phyloP scores from a whole-genome alignment of 2,113 vertebrate genomes.

The Xyrauchen texanus region DNA sequence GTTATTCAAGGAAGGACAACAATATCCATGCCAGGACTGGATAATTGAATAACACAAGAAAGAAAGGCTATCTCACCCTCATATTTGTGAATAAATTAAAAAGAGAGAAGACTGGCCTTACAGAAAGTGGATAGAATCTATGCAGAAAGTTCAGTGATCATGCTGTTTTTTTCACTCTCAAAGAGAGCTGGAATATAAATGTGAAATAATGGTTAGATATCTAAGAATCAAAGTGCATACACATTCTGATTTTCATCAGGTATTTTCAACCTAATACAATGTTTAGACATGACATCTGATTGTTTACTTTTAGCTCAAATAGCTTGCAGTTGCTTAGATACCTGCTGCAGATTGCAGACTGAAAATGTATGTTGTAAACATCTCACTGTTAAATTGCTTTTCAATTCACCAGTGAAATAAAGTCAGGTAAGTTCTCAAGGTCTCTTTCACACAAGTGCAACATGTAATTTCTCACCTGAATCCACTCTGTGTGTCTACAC shows the following conservation, averaged over 20 bases:
- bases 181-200: conserved; percentile 30
- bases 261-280: conserved; percentile 12
- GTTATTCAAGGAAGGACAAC: conserved; percentile 47
- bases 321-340: background rate
- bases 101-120: conserved; percentile 47
- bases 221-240: background rate
- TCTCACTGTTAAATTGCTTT: background rate
- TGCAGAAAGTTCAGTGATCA: too few species aligned
- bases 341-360: background rate
- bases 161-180: conserved; percentile 10
- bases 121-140: conserved; percentile 15
- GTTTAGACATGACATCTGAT: too few species aligned
- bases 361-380: background rate
- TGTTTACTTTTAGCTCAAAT: too few species aligned
- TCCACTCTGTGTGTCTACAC: conserved; percentile 79
- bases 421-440: background rate
- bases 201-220: background rate
- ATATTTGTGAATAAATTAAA: conserved; percentile 45
- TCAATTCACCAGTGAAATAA: background rate
- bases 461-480: conserved; percentile 78
- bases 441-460: background rate
- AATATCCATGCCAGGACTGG: conserved; percentile 35
- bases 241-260: conserved; percentile 47
- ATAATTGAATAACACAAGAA: conserved; percentile 52
- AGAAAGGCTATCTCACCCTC: conserved; percentile 23